Conservation (phyloP, 2,888 invertebrate species). For the Gymnoscelis rufifasciata region DNA sequence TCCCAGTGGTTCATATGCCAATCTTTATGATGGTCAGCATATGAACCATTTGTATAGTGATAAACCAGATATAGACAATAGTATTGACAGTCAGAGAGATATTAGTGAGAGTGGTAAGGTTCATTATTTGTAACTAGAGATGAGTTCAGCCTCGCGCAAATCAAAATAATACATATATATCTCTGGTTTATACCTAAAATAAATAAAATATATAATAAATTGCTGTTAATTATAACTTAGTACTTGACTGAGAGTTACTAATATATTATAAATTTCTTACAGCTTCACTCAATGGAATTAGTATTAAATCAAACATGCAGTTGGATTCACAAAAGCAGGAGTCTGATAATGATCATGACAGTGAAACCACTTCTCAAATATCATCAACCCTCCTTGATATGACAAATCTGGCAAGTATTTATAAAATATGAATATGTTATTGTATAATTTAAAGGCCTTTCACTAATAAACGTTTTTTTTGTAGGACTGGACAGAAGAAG, state of each 20-base stretch:
- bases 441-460: too few relatives aligned
- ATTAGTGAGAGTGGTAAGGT: conserved; percentile 55
- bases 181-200: too few relatives aligned
- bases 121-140: too few relatives aligned
- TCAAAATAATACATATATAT: too few relatives aligned
- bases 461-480: not conserved
- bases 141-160: too few relatives aligned
- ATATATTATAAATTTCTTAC: conserved; percentile 24
- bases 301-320: conserved; percentile 41
- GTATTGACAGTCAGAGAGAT: conserved; percentile 49
- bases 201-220: not conserved
- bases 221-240: too few relatives aligned
- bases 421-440: not conserved
- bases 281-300: conserved; percentile 61
- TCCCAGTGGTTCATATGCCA: conserved; percentile 64
- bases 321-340: conserved; percentile 43
- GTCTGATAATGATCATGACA: conserved; percentile 54
- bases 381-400: conserved; percentile 62
- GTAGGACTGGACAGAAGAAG: conserved; percentile 76
- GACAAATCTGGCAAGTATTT: conserved; percentile 60
- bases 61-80: conserved; percentile 42
- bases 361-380: conserved; percentile 59
- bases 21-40: conserved; percentile 58
- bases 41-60: conserved; percentile 46
- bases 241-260: too few relatives aligned